A percentile compares a stretch with the other conserved stretches of the same genome.
Evolutionary conservation across 1,140 invertebrate genomes (phyloP).

Genomic region (Phenacoccus solenopsis): DNA sequence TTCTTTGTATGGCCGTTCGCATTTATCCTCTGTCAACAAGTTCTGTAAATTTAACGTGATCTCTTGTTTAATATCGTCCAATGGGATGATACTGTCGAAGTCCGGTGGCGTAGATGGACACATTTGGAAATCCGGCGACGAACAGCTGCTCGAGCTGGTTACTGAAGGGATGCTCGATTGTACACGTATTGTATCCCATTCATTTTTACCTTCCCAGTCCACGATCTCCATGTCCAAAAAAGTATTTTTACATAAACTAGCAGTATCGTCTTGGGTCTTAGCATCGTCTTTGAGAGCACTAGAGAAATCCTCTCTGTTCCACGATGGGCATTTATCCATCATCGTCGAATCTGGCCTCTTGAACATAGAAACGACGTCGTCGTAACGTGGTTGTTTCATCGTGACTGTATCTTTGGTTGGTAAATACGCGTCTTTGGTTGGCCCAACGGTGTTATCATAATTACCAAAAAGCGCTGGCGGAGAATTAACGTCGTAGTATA

Average conservation of each 20-base stretch:
- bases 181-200: background rate
- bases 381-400: constrained; percentile 4
- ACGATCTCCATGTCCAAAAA: background rate
- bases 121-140: background rate
- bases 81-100: background rate
- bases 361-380: background rate
- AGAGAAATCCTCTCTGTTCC: background rate
- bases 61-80: background rate
- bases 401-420: background rate
- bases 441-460: constrained; percentile 25
- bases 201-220: constrained; percentile 5
- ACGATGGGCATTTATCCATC: background rate
- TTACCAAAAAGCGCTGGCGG: constrained; percentile 38
- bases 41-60: constrained; percentile 20
- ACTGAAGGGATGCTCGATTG: background rate
- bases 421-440: constrained; percentile 27
- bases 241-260: background rate
- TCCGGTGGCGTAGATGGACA: background rate
- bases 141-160: background rate
- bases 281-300: background rate
- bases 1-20: too few species aligned
- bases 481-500: constrained; percentile 39
- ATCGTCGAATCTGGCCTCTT: constrained; percentile 24
- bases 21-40: constrained; percentile 20
- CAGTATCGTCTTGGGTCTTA: background rate